These are phyloP conservation scores for Sebastes minor DNA, from an alignment of 2,797 vertebrate species.

Conservation along the genomic window DNA sequence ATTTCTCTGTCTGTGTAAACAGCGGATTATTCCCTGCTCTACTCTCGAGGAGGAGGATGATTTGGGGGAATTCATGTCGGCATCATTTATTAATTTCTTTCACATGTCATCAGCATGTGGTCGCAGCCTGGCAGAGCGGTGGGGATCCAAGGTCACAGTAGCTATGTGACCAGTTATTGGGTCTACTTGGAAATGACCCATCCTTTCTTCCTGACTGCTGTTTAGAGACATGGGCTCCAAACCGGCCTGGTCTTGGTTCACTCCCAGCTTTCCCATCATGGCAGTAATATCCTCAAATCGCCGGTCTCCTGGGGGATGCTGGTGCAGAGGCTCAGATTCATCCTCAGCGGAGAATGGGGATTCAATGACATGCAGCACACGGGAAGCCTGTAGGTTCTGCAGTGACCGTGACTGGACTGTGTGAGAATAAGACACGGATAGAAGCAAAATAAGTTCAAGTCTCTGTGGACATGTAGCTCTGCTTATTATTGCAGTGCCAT, in stretches of 20 bases:
- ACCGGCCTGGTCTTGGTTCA: constrained; percentile 42
- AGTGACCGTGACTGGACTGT: constrained; percentile 84
- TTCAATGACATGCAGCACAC: constrained; percentile 77
- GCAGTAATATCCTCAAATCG: constrained; percentile 61
- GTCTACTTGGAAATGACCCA: constrained; percentile 76
- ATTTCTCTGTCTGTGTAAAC: constrained; percentile 50
- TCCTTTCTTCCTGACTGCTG: constrained; percentile 65
- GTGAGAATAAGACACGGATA: constrained; percentile 54
- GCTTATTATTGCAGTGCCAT: neutral
- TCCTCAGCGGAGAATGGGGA: constrained; percentile 79
- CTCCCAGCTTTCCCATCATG: constrained; percentile 70
- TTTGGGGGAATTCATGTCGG: constrained; percentile 6
- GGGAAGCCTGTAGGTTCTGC: constrained; percentile 81
- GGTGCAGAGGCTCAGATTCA: constrained; percentile 78
- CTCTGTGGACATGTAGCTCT: neutral
- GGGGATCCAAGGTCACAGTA: constrained; percentile 76
- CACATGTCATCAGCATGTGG: constrained; percentile 85
- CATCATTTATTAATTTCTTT: constrained; percentile 4
- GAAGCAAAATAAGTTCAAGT: constrained; percentile 6
- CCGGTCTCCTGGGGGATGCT: constrained; percentile 55
- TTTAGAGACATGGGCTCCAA: constrained; percentile 67
- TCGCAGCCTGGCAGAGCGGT: constrained; percentile 55
- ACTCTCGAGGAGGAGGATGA: neutral
- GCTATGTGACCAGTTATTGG: constrained; percentile 81
- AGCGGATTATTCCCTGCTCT: constrained; percentile 29